Evolutionary conservation across 2,797 vertebrate species (phyloP).

Genomic region (Potorous gilbertii): DNA sequence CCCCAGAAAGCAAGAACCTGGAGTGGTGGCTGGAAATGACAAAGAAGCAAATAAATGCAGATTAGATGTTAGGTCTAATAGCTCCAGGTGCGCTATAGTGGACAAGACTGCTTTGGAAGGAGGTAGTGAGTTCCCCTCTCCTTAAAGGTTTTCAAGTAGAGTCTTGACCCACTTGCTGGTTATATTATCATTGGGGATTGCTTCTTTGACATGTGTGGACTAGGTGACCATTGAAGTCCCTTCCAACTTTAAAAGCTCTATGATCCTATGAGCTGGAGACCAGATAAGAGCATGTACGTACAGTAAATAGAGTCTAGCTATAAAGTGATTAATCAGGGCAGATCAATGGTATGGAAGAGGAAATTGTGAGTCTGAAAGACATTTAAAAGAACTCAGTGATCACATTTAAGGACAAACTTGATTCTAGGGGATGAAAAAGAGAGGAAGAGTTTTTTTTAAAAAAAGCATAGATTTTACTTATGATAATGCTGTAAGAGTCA

Average conservation of each 20-base stretch:
- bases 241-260: neutral
- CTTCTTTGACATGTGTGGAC: neutral
- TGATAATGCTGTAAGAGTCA: neutral
- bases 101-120: neutral
- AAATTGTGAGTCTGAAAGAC: neutral
- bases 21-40: neutral
- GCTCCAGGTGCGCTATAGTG: neutral
- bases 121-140: neutral
- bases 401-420: neutral
- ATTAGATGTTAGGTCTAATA: neutral
- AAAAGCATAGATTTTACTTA: neutral
- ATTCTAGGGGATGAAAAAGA: neutral
- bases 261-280: neutral
- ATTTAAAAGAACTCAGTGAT: neutral
- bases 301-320: neutral
- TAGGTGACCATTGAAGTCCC: neutral
- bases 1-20: neutral
- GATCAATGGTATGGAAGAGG: neutral
- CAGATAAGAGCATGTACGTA: neutral
- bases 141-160: neutral
- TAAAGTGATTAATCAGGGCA: neutral
- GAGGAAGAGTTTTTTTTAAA: neutral
- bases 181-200: neutral
- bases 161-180: neutral
- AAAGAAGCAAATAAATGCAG: neutral